Conservation (phyloP, 2,888 invertebrate genomes). For the Gymnocheta viridis region DNA sequence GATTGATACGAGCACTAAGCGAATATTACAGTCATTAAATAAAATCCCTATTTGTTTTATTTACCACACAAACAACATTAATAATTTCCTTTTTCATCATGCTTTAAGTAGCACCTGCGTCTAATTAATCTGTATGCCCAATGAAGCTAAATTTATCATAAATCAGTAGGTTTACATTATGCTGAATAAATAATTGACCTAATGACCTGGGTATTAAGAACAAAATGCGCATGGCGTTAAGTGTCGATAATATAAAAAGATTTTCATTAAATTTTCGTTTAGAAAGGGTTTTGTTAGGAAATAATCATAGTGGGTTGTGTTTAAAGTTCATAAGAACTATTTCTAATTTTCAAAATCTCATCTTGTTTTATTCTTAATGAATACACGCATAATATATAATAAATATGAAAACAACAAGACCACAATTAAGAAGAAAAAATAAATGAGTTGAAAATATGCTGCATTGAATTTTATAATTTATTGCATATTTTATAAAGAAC, state of each 20-base stretch:
- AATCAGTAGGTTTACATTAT: no score
- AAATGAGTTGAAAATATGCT: no score
- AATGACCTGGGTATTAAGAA: not conserved
- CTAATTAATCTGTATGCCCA: conserved; percentile 1
- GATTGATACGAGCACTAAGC: not conserved
- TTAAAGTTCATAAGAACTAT: no score
- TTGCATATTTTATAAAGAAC: no score
- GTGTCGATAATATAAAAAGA: not conserved
- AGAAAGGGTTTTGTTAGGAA: no score
- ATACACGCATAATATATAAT: no score
- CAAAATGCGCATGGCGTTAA: not conserved
- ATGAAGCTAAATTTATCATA: conserved; percentile 1
- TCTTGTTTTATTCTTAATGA: no score
- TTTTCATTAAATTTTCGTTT: not conserved
- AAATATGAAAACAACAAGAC: no score
- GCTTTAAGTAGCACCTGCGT: not conserved
- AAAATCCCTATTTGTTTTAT: not conserved
- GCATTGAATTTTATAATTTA: no score
- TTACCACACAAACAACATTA: not conserved
- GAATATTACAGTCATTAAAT: not conserved
- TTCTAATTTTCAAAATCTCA: no score
- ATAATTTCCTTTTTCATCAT: not conserved
- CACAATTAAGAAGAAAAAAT: no score
- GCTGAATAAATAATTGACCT: conserved; percentile 12
- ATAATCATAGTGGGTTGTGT: no score